Base-by-base conservation (phyloP, 2,797 vertebrate genomes). In the Peromyscus melanophrys region DNA sequence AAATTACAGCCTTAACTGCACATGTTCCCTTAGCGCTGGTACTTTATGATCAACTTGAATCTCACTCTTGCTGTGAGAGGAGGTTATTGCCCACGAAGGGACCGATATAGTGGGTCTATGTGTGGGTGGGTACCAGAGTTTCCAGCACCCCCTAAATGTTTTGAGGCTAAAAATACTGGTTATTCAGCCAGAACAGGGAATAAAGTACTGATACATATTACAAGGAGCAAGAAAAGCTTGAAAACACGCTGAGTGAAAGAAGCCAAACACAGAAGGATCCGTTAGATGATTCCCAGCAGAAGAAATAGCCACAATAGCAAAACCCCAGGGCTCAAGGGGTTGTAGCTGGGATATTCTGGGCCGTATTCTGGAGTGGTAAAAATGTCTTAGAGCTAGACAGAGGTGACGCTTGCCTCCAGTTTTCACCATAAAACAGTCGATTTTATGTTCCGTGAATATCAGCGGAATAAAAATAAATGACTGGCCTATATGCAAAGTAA, bases 81-180 rank as follows among this genome's bases (percentile, higher is more conserved):
- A 92, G 84, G 91, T 63, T 40, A 80, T 17, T 86, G 61, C 78
- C 92, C 55, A 8, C 23, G 12, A 57, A 85, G 59, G 43, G 19
- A 95, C 52, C 37, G 77, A 59, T 52, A 80, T 14, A 65, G 69
- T 27, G 27, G 76, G n/a, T 52, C 49, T 73, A 1, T 23, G 49
- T 71, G 61, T 73, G 65, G 43, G 63, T 77, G 19, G 14, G 7
- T 52, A 31, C 63, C 43, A 0, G 46, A 80, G 59, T 90, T 86
- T 84, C 46, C 90, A 77, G 59, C 65, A 84, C 29, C 29, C 49
- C 40, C 19, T 0, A 46, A 92, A 52, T 40, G n/a, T 73, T 93
- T 13, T 87, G 27, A 82, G 37, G 57, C 89, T 88, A 96, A 96
- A 94, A 96, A 96, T 84, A 46, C 12, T 63, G 25, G 40, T 63